Evolutionary conservation across 2,113 vertebrate species (phyloP).

Genomic region (Rhabdornis inornatus): DNA sequence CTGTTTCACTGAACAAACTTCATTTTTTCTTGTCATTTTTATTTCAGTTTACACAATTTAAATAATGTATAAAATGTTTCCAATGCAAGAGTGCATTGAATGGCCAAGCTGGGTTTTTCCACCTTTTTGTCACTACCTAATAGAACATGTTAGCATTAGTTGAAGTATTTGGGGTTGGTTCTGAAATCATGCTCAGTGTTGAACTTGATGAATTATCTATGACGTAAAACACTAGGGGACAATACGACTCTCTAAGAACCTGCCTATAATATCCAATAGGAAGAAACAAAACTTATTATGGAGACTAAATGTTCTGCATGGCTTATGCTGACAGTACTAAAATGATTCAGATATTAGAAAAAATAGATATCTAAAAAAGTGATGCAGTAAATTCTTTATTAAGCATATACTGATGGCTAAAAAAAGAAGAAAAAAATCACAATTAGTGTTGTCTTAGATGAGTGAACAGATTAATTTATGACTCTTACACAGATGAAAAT

Average conservation of each 20-base stretch:
- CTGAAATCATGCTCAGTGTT: neutral
- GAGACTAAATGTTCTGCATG: neutral
- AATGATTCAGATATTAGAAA: neutral
- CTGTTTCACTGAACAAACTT: neutral
- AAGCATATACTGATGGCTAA: neutral
- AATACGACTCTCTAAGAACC: neutral
- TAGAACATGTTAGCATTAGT: neutral
- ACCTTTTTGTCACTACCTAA: neutral
- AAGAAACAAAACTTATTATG: neutral
- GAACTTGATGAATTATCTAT: neutral
- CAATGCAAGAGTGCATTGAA: neutral
- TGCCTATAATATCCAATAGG: neutral
- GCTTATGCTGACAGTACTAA: neutral
- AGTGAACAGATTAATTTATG: neutral
- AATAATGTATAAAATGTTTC: neutral
- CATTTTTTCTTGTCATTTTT: neutral
- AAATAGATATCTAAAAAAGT: neutral
- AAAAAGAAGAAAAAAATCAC: neutral
- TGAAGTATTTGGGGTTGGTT: neutral
- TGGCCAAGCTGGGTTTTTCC: neutral
- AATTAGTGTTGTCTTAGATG: neutral
- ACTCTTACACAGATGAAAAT: neutral
- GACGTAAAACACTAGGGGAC: neutral
- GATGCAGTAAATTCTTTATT: neutral
- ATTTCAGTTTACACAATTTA: neutral